Conservation (phyloP, 2,888 invertebrate species). For the Tenthredo amoena region DNA sequence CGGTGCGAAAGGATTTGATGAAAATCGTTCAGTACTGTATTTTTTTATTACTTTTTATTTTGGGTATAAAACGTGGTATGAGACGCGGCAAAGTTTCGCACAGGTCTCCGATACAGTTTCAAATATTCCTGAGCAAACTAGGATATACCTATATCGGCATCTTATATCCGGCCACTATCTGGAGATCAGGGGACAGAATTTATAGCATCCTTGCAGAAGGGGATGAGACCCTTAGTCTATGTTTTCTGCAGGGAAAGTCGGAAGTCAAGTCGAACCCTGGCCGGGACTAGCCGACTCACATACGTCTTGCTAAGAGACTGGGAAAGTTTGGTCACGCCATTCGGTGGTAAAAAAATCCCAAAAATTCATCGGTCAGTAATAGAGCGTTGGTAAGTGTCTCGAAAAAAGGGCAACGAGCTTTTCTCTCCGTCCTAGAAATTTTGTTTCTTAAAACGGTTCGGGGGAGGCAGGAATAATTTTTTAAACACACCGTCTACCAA, state of each 20-base stretch:
- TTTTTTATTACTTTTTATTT: background rate
- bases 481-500: constrained; percentile 65
- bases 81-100: constrained; percentile 6
- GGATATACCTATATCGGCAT: constrained; percentile 55
- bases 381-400: background rate
- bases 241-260: constrained; percentile 78
- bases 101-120: constrained; percentile 51
- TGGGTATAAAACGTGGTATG: background rate
- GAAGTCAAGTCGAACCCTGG: constrained; percentile 77
- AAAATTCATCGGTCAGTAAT: constrained; percentile 60
- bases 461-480: constrained; percentile 48
- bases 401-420: background rate
- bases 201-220: constrained; percentile 74
- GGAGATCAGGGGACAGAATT: constrained; percentile 69
- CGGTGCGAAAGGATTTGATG: background rate
- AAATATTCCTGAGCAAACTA: constrained; percentile 52
- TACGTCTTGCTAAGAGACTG: constrained; percentile 76
- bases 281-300: constrained; percentile 75
- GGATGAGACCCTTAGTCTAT: constrained; percentile 73
- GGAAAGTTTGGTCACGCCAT: constrained; percentile 72
- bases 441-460: constrained; percentile 57
- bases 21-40: background rate
- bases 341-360: constrained; percentile 60
- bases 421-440: background rate
- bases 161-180: constrained; percentile 73